These are phyloP conservation scores for Fopius arisanus DNA, from an alignment of 1,140 invertebrate genomes.

Conservation along the genomic window DNA sequence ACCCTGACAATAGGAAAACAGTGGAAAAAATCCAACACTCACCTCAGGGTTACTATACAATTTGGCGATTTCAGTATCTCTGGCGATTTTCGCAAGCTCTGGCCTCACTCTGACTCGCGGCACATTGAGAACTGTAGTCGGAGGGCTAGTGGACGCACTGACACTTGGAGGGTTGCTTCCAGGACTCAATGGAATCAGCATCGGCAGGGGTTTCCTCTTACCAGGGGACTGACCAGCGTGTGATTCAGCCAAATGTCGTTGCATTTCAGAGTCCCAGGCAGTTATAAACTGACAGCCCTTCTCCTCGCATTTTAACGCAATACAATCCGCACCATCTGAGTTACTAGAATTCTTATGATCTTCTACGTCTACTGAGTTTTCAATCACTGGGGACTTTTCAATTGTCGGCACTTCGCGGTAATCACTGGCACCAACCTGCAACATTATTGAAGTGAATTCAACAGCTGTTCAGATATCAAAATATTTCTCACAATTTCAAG, in stretches of 20 bases:
- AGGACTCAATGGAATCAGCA: constrained; percentile 54
- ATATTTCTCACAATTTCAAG: too few relatives aligned
- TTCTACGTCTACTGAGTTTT: constrained; percentile 37
- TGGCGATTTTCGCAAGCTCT: constrained; percentile 64
- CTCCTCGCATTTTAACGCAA: constrained; percentile 58
- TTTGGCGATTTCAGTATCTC: constrained; percentile 67
- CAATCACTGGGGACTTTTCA: constrained; percentile 29
- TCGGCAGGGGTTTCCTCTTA: constrained; percentile 56
- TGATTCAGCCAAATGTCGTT: constrained; percentile 55
- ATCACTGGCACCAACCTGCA: constrained; percentile 58
- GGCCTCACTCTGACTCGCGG: constrained; percentile 56
- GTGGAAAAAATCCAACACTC: constrained; percentile 47
- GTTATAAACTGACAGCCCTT: constrained; percentile 66
- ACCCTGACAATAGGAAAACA: neutral
- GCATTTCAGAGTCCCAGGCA: constrained; percentile 66
- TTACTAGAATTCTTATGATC: constrained; percentile 36
- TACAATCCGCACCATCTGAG: constrained; percentile 52
- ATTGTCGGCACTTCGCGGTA: constrained; percentile 40
- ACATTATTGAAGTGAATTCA: constrained; percentile 1
- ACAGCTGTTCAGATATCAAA: neutral
- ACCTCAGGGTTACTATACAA: constrained; percentile 42
- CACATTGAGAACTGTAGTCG: constrained; percentile 52
- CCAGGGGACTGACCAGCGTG: constrained; percentile 48
- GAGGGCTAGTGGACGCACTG: constrained; percentile 31
- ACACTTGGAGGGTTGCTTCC: constrained; percentile 14